phyloP scores from a whole-genome alignment of 2,888 invertebrate genomes.

The Callimorpha dominula region DNA sequence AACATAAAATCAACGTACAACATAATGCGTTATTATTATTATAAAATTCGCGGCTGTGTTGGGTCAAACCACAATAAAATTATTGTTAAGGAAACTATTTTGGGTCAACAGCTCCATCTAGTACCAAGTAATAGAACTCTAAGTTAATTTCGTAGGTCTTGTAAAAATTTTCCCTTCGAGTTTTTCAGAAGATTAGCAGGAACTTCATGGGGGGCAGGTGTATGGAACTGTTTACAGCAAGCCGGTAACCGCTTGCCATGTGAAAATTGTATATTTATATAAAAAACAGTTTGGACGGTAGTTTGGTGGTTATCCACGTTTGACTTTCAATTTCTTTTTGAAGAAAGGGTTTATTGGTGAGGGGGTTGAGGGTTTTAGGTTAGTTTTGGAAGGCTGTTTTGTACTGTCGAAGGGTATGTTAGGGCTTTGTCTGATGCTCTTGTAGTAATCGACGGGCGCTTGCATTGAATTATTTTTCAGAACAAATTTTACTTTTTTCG shows the following conservation, averaged over 20 bases:
- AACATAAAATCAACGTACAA: slow-evolving; percentile 11
- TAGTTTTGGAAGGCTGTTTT: slow-evolving; percentile 89
- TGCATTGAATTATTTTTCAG: slow-evolving; percentile 90
- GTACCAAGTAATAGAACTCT: neutral
- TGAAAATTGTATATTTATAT: neutral
- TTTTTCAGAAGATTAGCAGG: no score
- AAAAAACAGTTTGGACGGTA: neutral
- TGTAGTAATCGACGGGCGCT: slow-evolving; percentile 90
- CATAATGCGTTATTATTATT: neutral
- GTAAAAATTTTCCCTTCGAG: neutral
- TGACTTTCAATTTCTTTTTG: slow-evolving; percentile 80
- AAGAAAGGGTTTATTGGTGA: slow-evolving; percentile 94
- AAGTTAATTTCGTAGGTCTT: no score
- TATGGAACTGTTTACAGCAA: neutral
- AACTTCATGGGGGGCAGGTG: no score
- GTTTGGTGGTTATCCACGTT: slow-evolving; percentile 22
- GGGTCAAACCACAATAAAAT: neutral
- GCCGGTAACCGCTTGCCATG: neutral
- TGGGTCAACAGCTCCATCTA: neutral
- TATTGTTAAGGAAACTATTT: neutral
- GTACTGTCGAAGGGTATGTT: slow-evolving; percentile 91
- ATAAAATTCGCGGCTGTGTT: neutral
- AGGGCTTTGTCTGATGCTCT: slow-evolving; percentile 90
- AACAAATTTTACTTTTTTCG: slow-evolving; percentile 91
- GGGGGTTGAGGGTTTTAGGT: slow-evolving; percentile 90